phyloP scores from a whole-genome alignment of 2,113 vertebrate species.

The Oreotrochilus melanogaster region DNA sequence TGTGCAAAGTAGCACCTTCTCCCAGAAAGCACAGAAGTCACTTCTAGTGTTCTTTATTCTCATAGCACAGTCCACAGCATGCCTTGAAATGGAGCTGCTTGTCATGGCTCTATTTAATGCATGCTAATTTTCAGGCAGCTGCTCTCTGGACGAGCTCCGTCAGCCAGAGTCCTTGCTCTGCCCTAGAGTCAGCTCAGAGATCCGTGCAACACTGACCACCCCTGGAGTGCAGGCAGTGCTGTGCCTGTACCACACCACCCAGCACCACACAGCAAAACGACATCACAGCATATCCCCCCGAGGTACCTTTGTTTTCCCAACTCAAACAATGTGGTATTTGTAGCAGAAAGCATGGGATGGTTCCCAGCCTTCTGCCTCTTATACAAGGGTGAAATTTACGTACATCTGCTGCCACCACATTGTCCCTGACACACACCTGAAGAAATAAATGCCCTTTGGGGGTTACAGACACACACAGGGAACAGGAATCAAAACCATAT shows the following conservation, averaged over 20 bases:
- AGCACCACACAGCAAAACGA: neutral
- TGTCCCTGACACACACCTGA: neutral
- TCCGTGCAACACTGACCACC: neutral
- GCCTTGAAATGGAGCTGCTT: neutral
- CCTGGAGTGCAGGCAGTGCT: neutral
- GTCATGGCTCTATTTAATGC: neutral
- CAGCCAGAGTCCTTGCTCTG: rapidly evolving
- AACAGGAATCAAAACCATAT: neutral
- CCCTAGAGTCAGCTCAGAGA: neutral
- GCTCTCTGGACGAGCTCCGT: neutral
- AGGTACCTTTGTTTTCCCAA: conserved; percentile 28
- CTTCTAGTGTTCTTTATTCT: neutral
- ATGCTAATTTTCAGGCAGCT: neutral
- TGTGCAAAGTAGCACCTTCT: neutral
- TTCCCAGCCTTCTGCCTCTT: neutral
- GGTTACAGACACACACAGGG: rapidly evolving
- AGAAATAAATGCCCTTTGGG: neutral
- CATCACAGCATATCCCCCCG: conserved; percentile 7
- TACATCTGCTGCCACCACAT: rapidly evolving
- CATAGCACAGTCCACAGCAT: neutral
- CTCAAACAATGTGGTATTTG: neutral
- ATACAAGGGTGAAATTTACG: neutral
- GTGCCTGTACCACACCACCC: neutral
- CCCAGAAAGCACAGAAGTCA: neutral
- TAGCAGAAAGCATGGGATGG: neutral